Conservation (phyloP, 2,797 vertebrate species). For the Acanthurus leucopareius region DNA sequence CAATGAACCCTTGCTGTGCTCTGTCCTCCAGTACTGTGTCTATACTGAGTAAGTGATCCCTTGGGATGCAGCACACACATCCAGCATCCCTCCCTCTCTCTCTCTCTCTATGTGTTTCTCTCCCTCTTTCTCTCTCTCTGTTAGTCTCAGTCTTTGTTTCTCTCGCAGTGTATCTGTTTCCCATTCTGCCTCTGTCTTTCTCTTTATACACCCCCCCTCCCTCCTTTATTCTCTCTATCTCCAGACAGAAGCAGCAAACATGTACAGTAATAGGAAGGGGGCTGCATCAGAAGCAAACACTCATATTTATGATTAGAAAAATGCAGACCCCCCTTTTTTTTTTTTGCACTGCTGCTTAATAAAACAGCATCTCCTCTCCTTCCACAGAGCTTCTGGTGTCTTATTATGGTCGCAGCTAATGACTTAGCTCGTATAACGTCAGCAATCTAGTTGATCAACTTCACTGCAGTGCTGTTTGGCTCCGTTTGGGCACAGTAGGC, state of each 20-base stretch:
- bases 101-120: conserved; percentile 31
- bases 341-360: conserved; percentile 29
- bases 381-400: conserved; percentile 7
- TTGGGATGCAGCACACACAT: conserved; percentile 74
- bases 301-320: conserved; percentile 52
- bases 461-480: neutral
- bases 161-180: conserved; percentile 55
- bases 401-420: conserved; percentile 54
- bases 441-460: conserved; percentile 54
- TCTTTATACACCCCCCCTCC: neutral
- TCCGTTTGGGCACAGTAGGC: too few relatives aligned
- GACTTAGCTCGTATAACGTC: conserved; percentile 50
- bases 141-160: conserved; percentile 70
- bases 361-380: conserved; percentile 38
- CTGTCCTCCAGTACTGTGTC: conserved; percentile 82
- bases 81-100: conserved; percentile 65
- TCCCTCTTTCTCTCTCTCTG: conserved; percentile 25
- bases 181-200: conserved; percentile 18
- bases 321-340: conserved; percentile 58
- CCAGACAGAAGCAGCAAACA: conserved; percentile 46
- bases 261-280: conserved; percentile 46
- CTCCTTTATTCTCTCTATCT: conserved; percentile 24
- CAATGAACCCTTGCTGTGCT: conserved; percentile 81
- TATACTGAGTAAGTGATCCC: conserved; percentile 84
- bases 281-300: conserved; percentile 61